Evolutionary conservation across 2,797 vertebrate species (phyloP), one percentile per base, ranked within the genome.

Genomic region (Spinus pinus): DNA sequence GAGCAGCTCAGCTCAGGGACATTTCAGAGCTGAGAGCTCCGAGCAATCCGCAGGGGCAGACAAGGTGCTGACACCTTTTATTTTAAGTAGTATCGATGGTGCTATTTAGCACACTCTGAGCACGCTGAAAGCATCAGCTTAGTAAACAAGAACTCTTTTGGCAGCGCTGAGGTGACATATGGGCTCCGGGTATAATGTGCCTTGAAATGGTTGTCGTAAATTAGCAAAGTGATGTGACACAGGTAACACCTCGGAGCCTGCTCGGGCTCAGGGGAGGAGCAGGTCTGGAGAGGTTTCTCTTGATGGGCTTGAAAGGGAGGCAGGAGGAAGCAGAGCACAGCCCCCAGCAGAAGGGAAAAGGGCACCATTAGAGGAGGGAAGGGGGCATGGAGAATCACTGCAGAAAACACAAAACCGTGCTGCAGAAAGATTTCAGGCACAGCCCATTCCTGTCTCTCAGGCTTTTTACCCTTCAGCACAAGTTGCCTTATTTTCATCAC

Each of bases 11-110:
- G 54, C 58, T 21, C 78, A 4, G 69, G 77, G 50, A 37, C 41
- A 2, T 21, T 8, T 13, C 35, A 30, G 64, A 78, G 89, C 78
- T 17, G 78, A 33, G 86, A 93, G 65, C 4, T 0, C 84, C 14
- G 62, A 89, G 94, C 92, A 19, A 47, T 71, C 51, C 12, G 37
- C 87, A 37, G 71, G 90, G 87, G 50, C 93, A 89, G 72, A 10
- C 73, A 28, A 49, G 88, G 92, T 80, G 87, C 90, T 80, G 88
- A 94, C 92, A 92, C 91, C 91, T 90, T 92, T 89, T 80, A 88
- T 70, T 86, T 64, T 88, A 88, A 94, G 95, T 70, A 54, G 70
- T 35, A 83, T 81, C 64, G 23, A 35, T 19, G 91, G 91, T 84
- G 80, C 87, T 81, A 25, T 74, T 94, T 80, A 83, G 91, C 12